These are phyloP conservation scores for Phycodurus eques DNA, from an alignment of 2,113 vertebrate genomes.

Conservation along the genomic window DNA sequence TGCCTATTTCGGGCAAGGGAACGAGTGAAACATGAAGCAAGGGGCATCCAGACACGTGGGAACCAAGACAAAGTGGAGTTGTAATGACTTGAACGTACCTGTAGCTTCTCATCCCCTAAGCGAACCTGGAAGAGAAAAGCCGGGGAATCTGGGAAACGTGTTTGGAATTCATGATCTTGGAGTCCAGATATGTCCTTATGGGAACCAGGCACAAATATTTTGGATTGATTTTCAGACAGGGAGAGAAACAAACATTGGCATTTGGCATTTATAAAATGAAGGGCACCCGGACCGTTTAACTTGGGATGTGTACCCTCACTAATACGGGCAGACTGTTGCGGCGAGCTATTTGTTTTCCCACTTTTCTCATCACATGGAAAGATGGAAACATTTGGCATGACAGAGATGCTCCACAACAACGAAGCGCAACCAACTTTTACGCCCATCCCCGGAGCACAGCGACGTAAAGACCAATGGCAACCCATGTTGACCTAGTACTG, in stretches of 20 bases:
- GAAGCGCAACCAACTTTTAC: no score
- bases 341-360: no score
- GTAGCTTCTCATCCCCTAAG: slow-evolving; percentile 93
- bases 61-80: not conserved
- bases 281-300: no score
- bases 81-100: slow-evolving; percentile 70
- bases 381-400: no score
- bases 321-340: no score
- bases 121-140: slow-evolving; percentile 90
- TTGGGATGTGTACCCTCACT: no score
- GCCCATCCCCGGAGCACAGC: no score
- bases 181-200: slow-evolving; percentile 88
- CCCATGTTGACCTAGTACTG: no score
- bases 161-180: slow-evolving; percentile 95
- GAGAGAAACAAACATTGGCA: not conserved
- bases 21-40: not conserved
- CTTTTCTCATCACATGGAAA: no score
- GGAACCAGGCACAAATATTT: not conserved
- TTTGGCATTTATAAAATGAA: no score
- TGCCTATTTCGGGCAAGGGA: slow-evolving; percentile 71
- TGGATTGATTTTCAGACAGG: not conserved
- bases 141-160: slow-evolving; percentile 89
- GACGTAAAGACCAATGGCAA: not conserved
- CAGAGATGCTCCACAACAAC: no score
- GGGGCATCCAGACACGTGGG: not conserved